These are phyloP conservation scores for Lophura nycthemera DNA, from an alignment of 2,113 vertebrate species.

Conservation along the genomic window DNA sequence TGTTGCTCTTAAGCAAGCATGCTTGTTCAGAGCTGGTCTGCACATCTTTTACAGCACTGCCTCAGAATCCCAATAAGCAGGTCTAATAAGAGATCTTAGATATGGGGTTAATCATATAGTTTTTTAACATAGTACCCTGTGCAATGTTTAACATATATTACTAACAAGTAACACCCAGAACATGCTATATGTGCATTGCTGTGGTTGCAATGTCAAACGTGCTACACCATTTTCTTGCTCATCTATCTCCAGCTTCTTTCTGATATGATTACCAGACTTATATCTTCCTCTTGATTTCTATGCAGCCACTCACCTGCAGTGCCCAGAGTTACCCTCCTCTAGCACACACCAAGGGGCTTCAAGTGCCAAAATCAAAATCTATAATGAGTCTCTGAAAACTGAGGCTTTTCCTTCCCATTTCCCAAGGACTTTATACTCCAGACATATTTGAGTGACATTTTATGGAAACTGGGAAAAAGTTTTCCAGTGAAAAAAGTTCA, in stretches of 20 bases:
- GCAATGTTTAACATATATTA: not conserved
- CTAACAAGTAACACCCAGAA: not conserved
- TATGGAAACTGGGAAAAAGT: not conserved
- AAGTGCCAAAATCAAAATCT: not conserved
- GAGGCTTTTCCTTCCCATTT: not conserved
- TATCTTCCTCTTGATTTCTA: not conserved
- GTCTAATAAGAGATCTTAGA: not conserved
- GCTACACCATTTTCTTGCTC: not conserved
- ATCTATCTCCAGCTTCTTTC: not conserved
- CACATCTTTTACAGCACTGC: not conserved
- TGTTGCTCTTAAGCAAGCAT: slow-evolving; percentile 3
- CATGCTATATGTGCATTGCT: not conserved
- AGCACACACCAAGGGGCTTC: not conserved
- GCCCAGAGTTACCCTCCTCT: not conserved
- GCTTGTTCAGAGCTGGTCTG: slow-evolving; percentile 13
- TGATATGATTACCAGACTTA: not conserved
- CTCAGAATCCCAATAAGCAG: not conserved
- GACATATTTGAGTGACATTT: not conserved
- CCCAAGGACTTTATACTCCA: not conserved
- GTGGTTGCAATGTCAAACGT: not conserved
- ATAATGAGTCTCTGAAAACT: not conserved
- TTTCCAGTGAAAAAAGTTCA: not conserved
- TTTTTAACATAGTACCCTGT: not conserved
- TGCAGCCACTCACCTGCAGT: not conserved
- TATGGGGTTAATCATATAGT: not conserved